Evolutionary conservation across 2,797 vertebrate species (phyloP), one percentile per base, ranked within the genome.

Genomic region (Liasis olivaceus): DNA sequence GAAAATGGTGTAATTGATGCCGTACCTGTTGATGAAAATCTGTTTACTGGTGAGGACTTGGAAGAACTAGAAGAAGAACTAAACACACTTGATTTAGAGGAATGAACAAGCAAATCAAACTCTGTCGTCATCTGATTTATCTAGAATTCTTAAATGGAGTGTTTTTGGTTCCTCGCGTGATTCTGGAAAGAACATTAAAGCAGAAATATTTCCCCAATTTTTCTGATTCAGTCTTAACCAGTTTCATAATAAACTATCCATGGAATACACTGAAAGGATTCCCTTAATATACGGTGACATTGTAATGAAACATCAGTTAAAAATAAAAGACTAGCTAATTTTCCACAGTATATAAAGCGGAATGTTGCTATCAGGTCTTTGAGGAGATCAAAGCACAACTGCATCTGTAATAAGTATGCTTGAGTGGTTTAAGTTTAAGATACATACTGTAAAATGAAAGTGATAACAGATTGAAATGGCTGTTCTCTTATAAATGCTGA

Each of bases 1-100:
- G 98, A 98, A 81, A 98, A 98, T 0, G 98, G 97, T 26, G 97
- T 98, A 0, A 97, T 98, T 0, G 98, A 98, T 96, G 98, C 98
- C 1, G 98, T 99, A 92, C 99, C 99, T 5, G 99, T 99, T 93
- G 99, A 99, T 88, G 99, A 99, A 97, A 99, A 99, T 96, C 98
- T 99, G 92, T 99, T 99, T 95, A 99, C 99, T 12, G 99, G 99
- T 42, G 99, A 99, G 97, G 99, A 99, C 95, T 97, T 99, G 96
- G 99, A 99, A 93, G 99, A 99, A 96, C 98, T 99, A 91, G 99
- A 99, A 95, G 99, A 99, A 97, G 99, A 99, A 95, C 98, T 99
- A 60, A 99, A 99, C 98, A 99, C 98, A 96, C 98, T 99, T 96
- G 98, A 98, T 90, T 96, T 99, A 97, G 99, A 99, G 90, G 99